Percentiles rank a stretch among this genome's conserved stretches.
Evolutionary conservation across 2,797 vertebrate genomes (phyloP).

Genomic region (Okamejei kenojei): DNA sequence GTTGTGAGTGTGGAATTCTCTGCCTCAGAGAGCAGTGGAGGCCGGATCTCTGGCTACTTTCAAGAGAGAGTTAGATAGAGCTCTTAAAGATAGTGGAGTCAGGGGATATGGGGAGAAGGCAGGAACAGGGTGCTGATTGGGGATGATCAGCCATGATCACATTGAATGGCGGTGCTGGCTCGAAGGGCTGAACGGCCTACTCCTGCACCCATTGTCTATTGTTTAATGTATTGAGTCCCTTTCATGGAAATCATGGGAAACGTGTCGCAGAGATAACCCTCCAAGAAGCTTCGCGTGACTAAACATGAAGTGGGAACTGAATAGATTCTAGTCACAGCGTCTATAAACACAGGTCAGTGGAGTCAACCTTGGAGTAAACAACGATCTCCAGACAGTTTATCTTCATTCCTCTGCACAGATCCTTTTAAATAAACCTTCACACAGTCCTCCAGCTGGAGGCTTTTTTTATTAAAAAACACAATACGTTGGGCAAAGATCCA

Average conservation of each 20-base stretch:
- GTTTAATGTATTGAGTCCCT: background rate
- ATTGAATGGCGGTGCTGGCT: too few species aligned
- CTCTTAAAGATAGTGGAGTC: too few species aligned
- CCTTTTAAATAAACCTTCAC: background rate
- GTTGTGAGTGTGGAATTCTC: too few species aligned
- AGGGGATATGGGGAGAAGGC: too few species aligned
- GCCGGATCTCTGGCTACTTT: too few species aligned
- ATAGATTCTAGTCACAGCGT: background rate
- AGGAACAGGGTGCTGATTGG: too few species aligned
- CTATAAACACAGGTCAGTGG: background rate
- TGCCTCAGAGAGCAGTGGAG: too few species aligned
- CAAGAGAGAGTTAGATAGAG: too few species aligned
- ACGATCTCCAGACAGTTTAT: background rate
- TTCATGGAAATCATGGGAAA: background rate
- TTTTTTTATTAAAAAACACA: background rate
- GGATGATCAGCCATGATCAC: too few species aligned
- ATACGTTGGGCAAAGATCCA: background rate
- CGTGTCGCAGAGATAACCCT: background rate
- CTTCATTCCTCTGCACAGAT: background rate
- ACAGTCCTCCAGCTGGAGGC: background rate
- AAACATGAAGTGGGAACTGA: background rate
- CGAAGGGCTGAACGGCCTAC: too few species aligned
- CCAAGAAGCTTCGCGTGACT: background rate
- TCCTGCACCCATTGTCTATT: too few species aligned
- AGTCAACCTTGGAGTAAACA: background rate